phyloP scores from a whole-genome alignment of 64 coral and sea anemone species.

The Platygyra sinensis region DNA sequence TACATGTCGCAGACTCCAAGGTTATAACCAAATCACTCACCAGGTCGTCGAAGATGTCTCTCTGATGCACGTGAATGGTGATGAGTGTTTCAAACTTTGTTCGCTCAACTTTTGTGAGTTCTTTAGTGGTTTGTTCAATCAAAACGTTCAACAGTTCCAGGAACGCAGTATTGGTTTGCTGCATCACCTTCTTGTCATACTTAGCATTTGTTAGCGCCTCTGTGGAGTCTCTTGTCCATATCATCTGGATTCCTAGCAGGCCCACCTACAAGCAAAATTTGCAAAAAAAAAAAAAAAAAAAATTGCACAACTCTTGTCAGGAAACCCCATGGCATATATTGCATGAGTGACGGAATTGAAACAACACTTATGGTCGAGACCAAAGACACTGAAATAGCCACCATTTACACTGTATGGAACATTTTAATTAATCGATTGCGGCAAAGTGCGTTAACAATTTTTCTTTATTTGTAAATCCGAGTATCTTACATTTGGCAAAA shows the following conservation, averaged over 20 bases:
- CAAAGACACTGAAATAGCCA: too few relatives aligned
- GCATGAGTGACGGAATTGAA: not conserved
- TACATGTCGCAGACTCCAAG: not conserved
- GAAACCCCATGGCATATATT: not conserved
- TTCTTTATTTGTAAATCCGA: too few relatives aligned
- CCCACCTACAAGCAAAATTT: conserved; percentile 79
- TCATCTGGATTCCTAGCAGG: conserved; percentile 96
- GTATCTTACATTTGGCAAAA: too few relatives aligned
- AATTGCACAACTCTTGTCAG: not conserved
- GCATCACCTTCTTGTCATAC: conserved; percentile 99
- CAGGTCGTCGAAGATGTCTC: conserved; percentile 98
- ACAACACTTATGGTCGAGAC: too few relatives aligned
- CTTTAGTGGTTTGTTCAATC: conserved; percentile 95
- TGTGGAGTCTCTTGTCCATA: conserved; percentile 95
- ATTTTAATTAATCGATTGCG: too few relatives aligned
- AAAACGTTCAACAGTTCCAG: conserved; percentile 91
- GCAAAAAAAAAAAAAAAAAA: too few relatives aligned
- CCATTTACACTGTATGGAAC: too few relatives aligned
- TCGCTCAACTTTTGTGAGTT: conserved; percentile 87
- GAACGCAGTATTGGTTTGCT: conserved; percentile 94
- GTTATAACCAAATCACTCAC: conserved; percentile 40
- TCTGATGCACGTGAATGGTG: conserved; percentile 98
- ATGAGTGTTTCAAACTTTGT: conserved; percentile 97
- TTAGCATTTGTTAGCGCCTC: conserved; percentile 95
- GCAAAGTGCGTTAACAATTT: too few relatives aligned